Conservation (phyloP, 2,113 vertebrate genomes). For the Tachysurus fulvidraco region DNA sequence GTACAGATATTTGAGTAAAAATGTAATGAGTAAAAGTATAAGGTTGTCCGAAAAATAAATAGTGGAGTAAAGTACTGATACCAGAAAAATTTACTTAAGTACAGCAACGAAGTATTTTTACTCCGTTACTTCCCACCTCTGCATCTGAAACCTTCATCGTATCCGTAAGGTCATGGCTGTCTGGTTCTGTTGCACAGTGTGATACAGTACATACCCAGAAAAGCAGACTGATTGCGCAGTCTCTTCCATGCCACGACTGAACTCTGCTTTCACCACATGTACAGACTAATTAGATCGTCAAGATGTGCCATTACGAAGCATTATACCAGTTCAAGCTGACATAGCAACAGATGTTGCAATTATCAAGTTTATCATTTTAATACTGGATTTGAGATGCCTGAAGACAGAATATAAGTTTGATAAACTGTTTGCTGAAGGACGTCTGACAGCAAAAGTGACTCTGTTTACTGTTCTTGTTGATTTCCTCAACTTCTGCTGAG, state of each 20-base stretch:
- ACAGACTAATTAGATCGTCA: conserved; percentile 50
- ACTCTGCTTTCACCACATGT: conserved; percentile 29
- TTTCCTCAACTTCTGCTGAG: neutral
- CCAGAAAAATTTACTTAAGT: too few species aligned
- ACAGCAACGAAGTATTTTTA: too few species aligned
- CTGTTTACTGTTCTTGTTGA: neutral
- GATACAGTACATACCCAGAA: neutral
- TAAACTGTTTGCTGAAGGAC: neutral
- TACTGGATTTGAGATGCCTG: neutral
- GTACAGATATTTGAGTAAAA: too few species aligned
- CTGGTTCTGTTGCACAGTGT: conserved; percentile 3
- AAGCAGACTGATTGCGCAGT: conserved; percentile 20
- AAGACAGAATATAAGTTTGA: neutral
- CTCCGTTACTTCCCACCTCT: too few species aligned
- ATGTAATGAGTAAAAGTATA: too few species aligned
- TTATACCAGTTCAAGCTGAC: neutral
- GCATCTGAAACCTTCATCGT: conserved; percentile 10
- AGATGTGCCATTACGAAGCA: conserved; percentile 41
- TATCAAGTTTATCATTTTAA: neutral
- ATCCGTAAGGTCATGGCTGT: conserved; percentile 14
- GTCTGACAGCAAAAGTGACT: neutral
- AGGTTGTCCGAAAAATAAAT: too few species aligned
- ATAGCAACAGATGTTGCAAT: conserved; percentile 2
- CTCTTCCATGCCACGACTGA: conserved; percentile 35
- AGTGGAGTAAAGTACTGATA: too few species aligned